Conservation (phyloP, 2,113 vertebrate genomes). For the Hystrix cristata region DNA sequence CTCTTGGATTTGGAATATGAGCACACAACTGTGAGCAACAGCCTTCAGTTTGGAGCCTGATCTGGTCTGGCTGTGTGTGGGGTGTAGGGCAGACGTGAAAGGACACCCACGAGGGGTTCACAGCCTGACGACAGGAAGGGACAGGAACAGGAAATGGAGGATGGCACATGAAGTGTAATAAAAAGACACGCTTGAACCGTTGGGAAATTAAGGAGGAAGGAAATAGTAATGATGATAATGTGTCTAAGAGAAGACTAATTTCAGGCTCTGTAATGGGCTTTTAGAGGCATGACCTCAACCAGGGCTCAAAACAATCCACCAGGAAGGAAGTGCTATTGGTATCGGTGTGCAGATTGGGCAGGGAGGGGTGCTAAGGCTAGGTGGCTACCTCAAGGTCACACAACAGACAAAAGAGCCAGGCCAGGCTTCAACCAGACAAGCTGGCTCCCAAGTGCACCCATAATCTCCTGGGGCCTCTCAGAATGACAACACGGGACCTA, state of each 20-base stretch:
- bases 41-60: neutral
- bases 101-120: too few relatives aligned
- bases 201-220: neutral
- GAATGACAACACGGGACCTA: neutral
- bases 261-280: neutral
- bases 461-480: neutral
- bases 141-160: neutral
- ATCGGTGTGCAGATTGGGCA: neutral
- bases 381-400: neutral
- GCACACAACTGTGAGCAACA: neutral
- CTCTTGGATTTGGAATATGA: neutral
- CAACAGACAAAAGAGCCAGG: neutral
- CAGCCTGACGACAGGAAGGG: neutral
- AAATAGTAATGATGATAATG: neutral
- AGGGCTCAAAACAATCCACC: neutral
- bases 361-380: neutral
- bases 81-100: accelerated
- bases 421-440: neutral
- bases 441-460: neutral
- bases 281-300: neutral
- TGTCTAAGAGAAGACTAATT: neutral
- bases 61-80: neutral
- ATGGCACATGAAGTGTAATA: too few relatives aligned
- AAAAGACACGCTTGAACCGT: accelerated
- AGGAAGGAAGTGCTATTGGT: neutral